These are phyloP conservation scores for Ptiloglossa arizonensis DNA, from an alignment of 1,140 invertebrate genomes.

Conservation along the genomic window DNA sequence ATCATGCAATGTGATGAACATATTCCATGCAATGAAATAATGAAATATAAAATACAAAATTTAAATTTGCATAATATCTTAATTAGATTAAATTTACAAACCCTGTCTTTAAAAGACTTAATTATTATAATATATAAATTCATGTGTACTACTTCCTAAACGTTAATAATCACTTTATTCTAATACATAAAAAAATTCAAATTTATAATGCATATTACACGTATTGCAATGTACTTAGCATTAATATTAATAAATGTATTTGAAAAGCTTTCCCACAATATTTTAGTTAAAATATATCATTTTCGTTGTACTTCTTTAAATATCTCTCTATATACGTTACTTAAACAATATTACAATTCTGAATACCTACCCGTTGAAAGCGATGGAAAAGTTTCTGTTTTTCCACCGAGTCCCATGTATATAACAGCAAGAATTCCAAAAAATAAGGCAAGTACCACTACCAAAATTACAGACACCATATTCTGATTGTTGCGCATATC, in stretches of 20 bases:
- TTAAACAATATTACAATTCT: constrained; percentile 51
- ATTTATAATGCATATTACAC: constrained; percentile 20
- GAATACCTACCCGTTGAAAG: constrained; percentile 79
- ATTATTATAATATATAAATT: constrained; percentile 23
- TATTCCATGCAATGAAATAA: constrained; percentile 3
- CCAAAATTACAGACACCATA: constrained; percentile 85
- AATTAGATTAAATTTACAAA: background rate
- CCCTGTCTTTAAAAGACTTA: background rate
- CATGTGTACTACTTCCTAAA: constrained; percentile 15
- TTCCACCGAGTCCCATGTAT: constrained; percentile 84
- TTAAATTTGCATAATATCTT: background rate
- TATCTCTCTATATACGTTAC: background rate
- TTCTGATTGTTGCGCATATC: constrained; percentile 82
- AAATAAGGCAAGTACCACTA: constrained; percentile 84
- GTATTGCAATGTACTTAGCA: background rate
- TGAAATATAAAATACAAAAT: background rate
- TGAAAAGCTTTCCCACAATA: constrained; percentile 34
- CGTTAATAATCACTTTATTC: constrained; percentile 35
- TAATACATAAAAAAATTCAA: constrained; percentile 9
- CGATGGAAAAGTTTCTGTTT: constrained; percentile 74
- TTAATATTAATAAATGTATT: constrained; percentile 12
- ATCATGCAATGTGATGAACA: background rate
- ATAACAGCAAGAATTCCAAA: constrained; percentile 85
- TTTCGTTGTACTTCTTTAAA: constrained; percentile 20
- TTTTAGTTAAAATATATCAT: constrained; percentile 41